These are phyloP conservation scores for Fopius arisanus DNA, from an alignment of 1,140 invertebrate genomes.

Conservation along the genomic window DNA sequence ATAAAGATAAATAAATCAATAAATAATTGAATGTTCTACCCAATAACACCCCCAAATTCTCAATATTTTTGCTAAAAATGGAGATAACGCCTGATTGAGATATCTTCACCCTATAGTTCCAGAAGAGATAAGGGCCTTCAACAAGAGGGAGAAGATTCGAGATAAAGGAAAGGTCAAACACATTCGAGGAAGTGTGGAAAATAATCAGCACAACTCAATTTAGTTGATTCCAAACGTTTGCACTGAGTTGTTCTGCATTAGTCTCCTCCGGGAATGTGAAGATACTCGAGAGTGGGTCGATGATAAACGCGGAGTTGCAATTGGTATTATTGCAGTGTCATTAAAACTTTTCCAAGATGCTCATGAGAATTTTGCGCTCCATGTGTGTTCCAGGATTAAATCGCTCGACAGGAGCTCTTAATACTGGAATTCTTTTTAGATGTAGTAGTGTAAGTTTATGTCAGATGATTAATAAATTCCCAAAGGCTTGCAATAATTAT, in stretches of 20 bases:
- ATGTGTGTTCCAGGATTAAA: neutral
- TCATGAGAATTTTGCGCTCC: neutral
- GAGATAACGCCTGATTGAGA: no score
- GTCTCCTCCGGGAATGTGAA: neutral
- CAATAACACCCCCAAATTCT: neutral
- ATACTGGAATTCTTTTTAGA: conserved; percentile 3
- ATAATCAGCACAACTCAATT: neutral
- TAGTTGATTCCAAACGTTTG: neutral
- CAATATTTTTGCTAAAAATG: no score
- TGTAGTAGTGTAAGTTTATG: conserved; percentile 42
- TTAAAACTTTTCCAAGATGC: neutral
- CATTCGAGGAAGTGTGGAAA: neutral
- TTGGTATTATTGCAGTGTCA: neutral
- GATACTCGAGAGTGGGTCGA: neutral
- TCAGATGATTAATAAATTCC: no score
- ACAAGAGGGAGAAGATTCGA: neutral
- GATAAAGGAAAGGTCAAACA: conserved; percentile 29
- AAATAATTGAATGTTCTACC: neutral
- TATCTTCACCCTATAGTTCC: no score
- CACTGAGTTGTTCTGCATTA: neutral
- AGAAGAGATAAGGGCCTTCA: neutral
- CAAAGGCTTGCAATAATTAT: conserved; percentile 4
- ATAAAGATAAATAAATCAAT: no score
- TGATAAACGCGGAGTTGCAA: neutral
- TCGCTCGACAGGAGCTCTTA: conserved; percentile 27